Evolutionary conservation across 1,140 invertebrate genomes (phyloP).

Genomic region (Drosophila repleta): DNA sequence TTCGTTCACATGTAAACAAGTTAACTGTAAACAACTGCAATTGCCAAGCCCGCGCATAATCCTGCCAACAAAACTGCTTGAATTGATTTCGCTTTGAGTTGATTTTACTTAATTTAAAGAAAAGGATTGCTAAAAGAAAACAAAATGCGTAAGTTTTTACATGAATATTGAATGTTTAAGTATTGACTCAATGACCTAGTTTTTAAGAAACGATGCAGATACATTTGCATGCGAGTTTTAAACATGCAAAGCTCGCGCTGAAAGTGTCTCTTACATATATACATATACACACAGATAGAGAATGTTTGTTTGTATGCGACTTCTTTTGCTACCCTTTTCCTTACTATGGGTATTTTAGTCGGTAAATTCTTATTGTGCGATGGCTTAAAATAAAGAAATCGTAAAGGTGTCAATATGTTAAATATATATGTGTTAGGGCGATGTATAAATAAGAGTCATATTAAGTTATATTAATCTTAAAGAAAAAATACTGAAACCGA

Average conservation of each 20-base stretch:
- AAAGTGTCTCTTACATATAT: neutral
- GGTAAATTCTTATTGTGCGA: no score
- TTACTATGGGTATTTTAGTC: no score
- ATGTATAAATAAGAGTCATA: no score
- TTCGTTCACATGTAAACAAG: constrained; percentile 31
- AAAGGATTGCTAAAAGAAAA: neutral
- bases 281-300: neutral
- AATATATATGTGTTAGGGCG: no score
- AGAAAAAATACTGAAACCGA: no score
- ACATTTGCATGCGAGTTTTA: neutral
- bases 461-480: no score
- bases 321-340: no score
- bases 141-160: constrained; percentile 44
- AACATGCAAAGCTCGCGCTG: constrained; percentile 3
- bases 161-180: constrained; percentile 6
- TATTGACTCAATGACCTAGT: neutral
- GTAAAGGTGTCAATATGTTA: no score
- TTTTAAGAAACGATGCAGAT: neutral
- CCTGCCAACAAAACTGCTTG: neutral
- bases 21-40: constrained; percentile 18
- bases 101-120: neutral
- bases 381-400: no score
- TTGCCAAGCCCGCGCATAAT: constrained; percentile 1
- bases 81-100: neutral
- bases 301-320: no score